Percentiles rank a stretch among this genome's conserved stretches.
phyloP scores from a whole-genome alignment of 2,113 vertebrate species.

The Egretta garzetta region DNA sequence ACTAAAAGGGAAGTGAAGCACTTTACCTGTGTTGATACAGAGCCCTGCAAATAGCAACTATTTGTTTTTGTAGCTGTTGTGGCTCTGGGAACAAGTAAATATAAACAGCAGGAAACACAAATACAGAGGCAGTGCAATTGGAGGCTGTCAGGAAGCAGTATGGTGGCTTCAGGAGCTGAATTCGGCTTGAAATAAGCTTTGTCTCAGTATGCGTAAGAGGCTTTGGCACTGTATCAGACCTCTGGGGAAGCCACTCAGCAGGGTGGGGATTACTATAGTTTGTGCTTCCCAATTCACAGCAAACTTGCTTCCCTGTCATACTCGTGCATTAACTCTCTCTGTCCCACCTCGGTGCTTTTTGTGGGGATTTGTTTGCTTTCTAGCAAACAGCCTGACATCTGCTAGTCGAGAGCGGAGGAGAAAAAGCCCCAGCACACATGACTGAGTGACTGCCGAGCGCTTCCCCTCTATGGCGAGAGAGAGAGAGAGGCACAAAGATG shows the following conservation, averaged over 20 bases:
- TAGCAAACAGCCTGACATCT: background rate
- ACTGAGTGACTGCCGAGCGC: background rate
- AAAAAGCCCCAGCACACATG: background rate
- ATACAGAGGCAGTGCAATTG: constrained; percentile 73
- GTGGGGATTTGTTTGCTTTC: constrained; percentile 9
- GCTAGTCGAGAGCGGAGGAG: background rate
- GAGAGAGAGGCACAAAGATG: constrained; percentile 20
- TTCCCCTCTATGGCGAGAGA: background rate
- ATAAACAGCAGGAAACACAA: constrained; percentile 82
- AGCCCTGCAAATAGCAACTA: constrained; percentile 69
- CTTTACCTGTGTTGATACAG: constrained; percentile 70
- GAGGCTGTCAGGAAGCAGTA: constrained; percentile 77
- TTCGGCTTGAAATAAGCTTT: constrained; percentile 80
- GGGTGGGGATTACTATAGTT: constrained; percentile 80
- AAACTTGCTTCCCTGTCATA: constrained; percentile 75
- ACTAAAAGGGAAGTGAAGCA: constrained; percentile 25
- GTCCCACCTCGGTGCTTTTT: constrained; percentile 42
- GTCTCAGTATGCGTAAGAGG: constrained; percentile 80
- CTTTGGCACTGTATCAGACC: constrained; percentile 82
- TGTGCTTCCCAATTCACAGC: constrained; percentile 78
- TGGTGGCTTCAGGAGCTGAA: constrained; percentile 74
- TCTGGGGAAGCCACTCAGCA: constrained; percentile 80
- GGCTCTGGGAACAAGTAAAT: constrained; percentile 81
- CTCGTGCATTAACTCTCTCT: constrained; percentile 67
- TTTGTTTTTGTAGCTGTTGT: constrained; percentile 81